Percentiles rank a stretch among this genome's conserved stretches.
Conservation (phyloP, 2,113 vertebrate genomes). For the Pluvianellus socialis region DNA sequence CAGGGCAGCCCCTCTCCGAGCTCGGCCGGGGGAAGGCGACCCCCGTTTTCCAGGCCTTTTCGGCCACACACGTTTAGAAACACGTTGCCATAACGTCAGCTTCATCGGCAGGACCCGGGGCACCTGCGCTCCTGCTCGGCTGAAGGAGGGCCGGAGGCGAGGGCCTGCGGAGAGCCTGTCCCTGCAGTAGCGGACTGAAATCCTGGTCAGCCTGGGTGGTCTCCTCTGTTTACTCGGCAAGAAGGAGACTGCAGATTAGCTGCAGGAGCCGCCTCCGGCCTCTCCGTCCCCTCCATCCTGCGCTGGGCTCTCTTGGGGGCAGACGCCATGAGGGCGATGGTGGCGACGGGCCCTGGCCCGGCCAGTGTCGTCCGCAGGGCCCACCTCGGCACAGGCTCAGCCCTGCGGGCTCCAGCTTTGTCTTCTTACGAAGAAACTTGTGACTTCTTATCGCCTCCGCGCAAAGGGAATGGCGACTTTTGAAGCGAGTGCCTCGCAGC, state of each 20-base stretch:
- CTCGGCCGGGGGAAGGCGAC: not conserved
- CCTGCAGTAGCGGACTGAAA: accelerated
- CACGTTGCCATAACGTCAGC: accelerated
- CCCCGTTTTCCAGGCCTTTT: too few relatives aligned
- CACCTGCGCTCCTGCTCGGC: accelerated
- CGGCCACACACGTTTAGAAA: accelerated
- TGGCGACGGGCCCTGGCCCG: accelerated
- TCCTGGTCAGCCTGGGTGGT: not conserved
- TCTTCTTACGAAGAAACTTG: not conserved
- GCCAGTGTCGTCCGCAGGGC: accelerated
- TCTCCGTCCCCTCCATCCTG: accelerated
- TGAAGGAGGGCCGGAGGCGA: not conserved
- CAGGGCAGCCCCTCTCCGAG: not conserved
- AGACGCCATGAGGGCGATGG: accelerated
- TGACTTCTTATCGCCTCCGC: not conserved
- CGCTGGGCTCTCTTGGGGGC: not conserved
- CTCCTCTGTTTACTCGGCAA: not conserved
- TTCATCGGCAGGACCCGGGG: accelerated
- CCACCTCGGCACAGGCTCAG: accelerated
- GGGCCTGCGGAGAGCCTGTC: not conserved
- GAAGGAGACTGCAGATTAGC: not conserved
- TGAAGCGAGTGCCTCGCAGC: accelerated
- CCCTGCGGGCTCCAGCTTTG: not conserved
- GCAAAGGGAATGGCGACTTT: not conserved
- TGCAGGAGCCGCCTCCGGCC: not conserved